A percentile compares a stretch with the other conserved stretches of the same genome.
phyloP scores from a whole-genome alignment of 2,888 invertebrate genomes.

The Lapara coniferarum region DNA sequence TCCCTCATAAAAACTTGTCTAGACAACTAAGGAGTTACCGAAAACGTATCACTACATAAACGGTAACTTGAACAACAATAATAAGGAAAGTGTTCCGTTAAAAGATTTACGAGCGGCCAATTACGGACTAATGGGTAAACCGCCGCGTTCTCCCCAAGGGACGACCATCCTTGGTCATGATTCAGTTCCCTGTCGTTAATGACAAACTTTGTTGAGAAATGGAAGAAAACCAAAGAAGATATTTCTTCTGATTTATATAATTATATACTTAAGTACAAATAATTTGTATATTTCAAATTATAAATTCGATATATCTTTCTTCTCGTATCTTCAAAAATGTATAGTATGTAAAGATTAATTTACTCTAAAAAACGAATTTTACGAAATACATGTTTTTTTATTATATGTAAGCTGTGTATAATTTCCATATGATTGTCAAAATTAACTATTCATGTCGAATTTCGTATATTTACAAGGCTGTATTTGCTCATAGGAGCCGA shows the following conservation, averaged over 20 bases:
- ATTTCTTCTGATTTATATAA: not conserved
- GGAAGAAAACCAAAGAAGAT: not conserved
- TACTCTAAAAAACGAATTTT: too few species aligned
- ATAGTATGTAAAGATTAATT: too few species aligned
- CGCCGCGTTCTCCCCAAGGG: conserved; percentile 3
- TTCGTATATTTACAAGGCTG: too few species aligned
- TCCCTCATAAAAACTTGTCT: conserved; percentile 11
- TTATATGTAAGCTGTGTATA: too few species aligned
- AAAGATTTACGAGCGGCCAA: conserved; percentile 47
- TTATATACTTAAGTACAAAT: too few species aligned
- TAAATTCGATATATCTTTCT: too few species aligned
- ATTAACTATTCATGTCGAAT: too few species aligned
- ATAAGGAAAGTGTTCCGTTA: conserved; percentile 46
- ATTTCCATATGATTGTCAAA: too few species aligned
- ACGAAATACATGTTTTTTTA: too few species aligned
- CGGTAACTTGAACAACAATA: conserved; percentile 48
- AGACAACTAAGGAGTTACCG: conserved; percentile 12
- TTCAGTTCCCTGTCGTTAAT: conserved; percentile 13
- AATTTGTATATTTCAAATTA: too few species aligned
- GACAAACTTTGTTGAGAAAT: not conserved
- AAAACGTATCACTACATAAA: conserved; percentile 5
- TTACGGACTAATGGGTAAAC: conserved; percentile 27
- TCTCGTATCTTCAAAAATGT: too few species aligned
- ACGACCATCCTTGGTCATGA: conserved; percentile 9
- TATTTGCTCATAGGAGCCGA: too few species aligned